Evolutionary conservation across 2,888 invertebrate genomes (phyloP).

Genomic region (Oscheius sp.): DNA sequence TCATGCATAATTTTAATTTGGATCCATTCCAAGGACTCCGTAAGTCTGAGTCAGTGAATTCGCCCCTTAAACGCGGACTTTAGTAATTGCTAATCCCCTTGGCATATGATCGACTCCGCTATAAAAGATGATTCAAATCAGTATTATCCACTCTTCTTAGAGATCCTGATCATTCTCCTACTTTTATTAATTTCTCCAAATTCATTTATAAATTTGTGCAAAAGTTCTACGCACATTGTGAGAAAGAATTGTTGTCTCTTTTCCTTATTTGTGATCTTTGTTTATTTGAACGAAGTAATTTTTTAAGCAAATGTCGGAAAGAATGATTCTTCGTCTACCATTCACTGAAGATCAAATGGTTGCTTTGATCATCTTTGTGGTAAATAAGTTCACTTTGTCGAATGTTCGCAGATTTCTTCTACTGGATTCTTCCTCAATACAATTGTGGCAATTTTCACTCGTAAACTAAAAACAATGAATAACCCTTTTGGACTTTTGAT

Average conservation of each 20-base stretch:
- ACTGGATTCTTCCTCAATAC: slow-evolving; percentile 4
- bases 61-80: background rate
- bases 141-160: background rate
- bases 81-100: background rate
- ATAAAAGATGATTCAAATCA: background rate
- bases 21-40: no score
- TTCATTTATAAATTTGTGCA: no score
- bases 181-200: no score
- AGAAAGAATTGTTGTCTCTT: background rate
- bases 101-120: background rate
- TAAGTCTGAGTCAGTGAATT: background rate
- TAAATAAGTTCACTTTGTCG: background rate
- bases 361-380: slow-evolving; percentile 12
- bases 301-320: no score
- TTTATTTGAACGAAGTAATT: background rate
- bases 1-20: no score
- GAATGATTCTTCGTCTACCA: background rate
- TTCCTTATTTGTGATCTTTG: background rate
- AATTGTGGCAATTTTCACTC: slow-evolving; percentile 12
- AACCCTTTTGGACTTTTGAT: slow-evolving; percentile 29
- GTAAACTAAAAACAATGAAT: slow-evolving; percentile 16
- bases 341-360: background rate
- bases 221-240: no score
- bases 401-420: slow-evolving; percentile 9
- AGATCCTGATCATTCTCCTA: background rate